A percentile compares a stretch with the other conserved stretches of the same genome.
Evolutionary conservation across 2,888 invertebrate species (phyloP).

Genomic region (Diarsia dahlii): DNA sequence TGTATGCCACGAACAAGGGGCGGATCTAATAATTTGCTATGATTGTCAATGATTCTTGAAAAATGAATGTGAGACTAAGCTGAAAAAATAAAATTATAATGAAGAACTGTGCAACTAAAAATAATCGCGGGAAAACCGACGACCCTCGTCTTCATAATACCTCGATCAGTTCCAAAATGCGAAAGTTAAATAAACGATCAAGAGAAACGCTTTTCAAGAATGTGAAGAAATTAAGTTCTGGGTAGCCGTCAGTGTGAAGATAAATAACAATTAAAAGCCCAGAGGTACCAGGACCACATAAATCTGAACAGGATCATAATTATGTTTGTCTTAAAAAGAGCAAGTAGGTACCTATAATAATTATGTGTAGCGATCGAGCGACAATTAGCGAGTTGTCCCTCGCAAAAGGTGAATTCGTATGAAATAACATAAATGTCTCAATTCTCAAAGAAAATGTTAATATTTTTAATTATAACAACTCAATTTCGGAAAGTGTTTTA

Average conservation of each 20-base stretch:
- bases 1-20: conserved; percentile 17
- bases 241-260: conserved; percentile 27
- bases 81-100: conserved; percentile 6
- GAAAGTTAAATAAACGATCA: conserved; percentile 45
- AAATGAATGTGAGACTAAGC: not conserved
- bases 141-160: conserved; percentile 47
- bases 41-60: not conserved
- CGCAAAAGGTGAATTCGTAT: conserved; percentile 41
- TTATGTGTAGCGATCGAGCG: conserved; percentile 41
- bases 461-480: conserved; percentile 47
- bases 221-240: conserved; percentile 50
- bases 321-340: conserved; percentile 41
- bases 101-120: conserved; percentile 8
- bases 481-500: conserved; percentile 34
- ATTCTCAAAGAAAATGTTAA: conserved; percentile 34
- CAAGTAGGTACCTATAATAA: conserved; percentile 13
- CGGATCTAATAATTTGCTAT: not conserved
- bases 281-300: conserved; percentile 46
- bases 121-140: conserved; percentile 1
- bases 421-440: conserved; percentile 28
- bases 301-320: conserved; percentile 26
- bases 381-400: conserved; percentile 45
- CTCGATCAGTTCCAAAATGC: conserved; percentile 36
- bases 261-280: conserved; percentile 49
- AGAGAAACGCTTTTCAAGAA: conserved; percentile 44